These are phyloP conservation scores for Anisognathus igniventris DNA, from an alignment of 2,797 vertebrate genomes.

Conservation along the genomic window DNA sequence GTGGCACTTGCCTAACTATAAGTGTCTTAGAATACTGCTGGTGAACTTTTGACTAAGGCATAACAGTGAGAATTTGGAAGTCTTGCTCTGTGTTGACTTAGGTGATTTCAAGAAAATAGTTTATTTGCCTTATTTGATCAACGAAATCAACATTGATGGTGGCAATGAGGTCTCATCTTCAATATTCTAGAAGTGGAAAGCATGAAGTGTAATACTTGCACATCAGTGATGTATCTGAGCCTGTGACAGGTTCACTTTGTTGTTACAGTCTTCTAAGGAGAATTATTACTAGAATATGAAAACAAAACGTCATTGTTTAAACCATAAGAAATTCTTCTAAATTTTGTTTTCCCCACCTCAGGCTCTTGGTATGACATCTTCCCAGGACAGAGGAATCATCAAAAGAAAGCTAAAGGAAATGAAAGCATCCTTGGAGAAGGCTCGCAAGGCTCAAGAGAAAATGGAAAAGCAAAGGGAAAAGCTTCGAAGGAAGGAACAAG, in stretches of 20 bases:
- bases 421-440: slow-evolving; percentile 88
- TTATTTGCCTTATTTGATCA: neutral
- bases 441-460: slow-evolving; percentile 87
- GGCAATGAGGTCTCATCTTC: neutral
- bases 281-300: neutral
- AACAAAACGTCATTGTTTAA: neutral
- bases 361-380: slow-evolving; percentile 86
- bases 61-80: neutral
- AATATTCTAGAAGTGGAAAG: neutral
- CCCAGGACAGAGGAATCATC: slow-evolving; percentile 87
- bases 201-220: neutral
- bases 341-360: slow-evolving; percentile 15
- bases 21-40: neutral
- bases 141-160: neutral
- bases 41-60: neutral
- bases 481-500: slow-evolving; percentile 81
- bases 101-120: neutral
- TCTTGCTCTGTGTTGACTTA: neutral
- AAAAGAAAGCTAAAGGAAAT: slow-evolving; percentile 97
- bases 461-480: slow-evolving; percentile 89
- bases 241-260: neutral
- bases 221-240: neutral
- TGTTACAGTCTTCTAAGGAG: neutral
- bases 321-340: neutral
- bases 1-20: neutral